A percentile compares a stretch with the other conserved stretches of the same genome.
These are phyloP conservation scores for Sebastes iracundus DNA, from an alignment of 2,797 vertebrate species.

Conservation along the genomic window DNA sequence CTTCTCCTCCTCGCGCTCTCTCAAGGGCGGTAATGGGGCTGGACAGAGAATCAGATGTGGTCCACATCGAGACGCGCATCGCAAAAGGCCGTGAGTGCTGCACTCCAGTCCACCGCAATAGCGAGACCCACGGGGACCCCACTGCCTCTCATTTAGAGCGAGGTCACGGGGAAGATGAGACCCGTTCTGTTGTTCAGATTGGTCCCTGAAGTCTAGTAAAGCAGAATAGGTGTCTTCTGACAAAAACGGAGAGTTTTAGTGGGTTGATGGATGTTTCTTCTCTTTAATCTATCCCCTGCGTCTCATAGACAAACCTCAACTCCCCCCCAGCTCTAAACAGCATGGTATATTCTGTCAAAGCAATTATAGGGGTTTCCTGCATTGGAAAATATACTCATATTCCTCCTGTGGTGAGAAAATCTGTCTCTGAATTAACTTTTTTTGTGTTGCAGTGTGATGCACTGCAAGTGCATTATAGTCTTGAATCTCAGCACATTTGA, in stretches of 20 bases:
- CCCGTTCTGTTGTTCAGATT: constrained; percentile 65
- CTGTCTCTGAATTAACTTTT: constrained; percentile 49
- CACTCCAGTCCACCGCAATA: constrained; percentile 42
- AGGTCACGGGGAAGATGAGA: constrained; percentile 77
- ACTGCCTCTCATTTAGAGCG: constrained; percentile 75
- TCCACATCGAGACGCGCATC: constrained; percentile 94
- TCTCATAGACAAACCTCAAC: constrained; percentile 54
- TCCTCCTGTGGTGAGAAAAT: constrained; percentile 44
- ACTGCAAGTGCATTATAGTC: neutral
- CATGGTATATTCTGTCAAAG: constrained; percentile 52
- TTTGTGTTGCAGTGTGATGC: constrained; percentile 21
- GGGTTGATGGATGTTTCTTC: constrained; percentile 72
- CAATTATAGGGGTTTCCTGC: constrained; percentile 61
- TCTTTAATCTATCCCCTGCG: constrained; percentile 71
- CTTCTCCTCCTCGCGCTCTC: constrained; percentile 39
- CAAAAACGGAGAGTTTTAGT: constrained; percentile 71
- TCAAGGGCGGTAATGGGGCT: constrained; percentile 91
- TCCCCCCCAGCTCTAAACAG: constrained; percentile 45
- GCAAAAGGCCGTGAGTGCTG: constrained; percentile 91
- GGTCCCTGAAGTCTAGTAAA: constrained; percentile 74
- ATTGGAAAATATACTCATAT: constrained; percentile 29
- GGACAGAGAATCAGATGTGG: constrained; percentile 95
- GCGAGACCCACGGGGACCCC: constrained; percentile 68
- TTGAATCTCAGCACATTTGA: constrained; percentile 24
- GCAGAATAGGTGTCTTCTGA: constrained; percentile 71